phyloP scores from a whole-genome alignment of 2,888 invertebrate genomes.

The Scrobipalpa costella region DNA sequence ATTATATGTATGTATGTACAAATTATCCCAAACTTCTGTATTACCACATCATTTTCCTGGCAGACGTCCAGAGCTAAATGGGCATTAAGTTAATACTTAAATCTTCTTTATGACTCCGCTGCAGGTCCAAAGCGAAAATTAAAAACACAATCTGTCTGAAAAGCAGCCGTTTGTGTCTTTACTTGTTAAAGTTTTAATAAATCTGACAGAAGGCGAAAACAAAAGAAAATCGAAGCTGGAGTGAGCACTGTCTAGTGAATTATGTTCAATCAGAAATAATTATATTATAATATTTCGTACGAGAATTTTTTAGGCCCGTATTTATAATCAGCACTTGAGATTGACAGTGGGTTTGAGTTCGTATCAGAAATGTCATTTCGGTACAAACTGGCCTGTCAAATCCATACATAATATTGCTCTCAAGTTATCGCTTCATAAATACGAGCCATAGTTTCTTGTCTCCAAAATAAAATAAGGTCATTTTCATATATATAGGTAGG shows the following conservation, averaged over 20 bases:
- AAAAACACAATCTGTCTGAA: constrained; percentile 21
- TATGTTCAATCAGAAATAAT: background rate
- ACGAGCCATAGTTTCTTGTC: too few species aligned
- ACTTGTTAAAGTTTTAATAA: constrained; percentile 14
- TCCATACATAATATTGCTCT: too few species aligned
- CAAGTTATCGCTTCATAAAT: too few species aligned
- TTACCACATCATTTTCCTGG: constrained; percentile 17
- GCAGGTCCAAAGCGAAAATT: constrained; percentile 17
- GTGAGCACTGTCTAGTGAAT: background rate
- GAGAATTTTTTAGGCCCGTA: too few species aligned
- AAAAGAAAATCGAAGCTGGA: background rate
- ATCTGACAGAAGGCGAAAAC: constrained; percentile 14
- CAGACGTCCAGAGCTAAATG: constrained; percentile 23
- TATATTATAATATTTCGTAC: too few species aligned
- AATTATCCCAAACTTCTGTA: background rate
- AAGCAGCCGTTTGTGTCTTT: constrained; percentile 13
- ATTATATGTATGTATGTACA: background rate
- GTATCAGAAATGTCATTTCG: too few species aligned
- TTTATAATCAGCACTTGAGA: too few species aligned
- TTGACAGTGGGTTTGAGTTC: too few species aligned
- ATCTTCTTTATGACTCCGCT: constrained; percentile 13
- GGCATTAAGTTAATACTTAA: constrained; percentile 24
- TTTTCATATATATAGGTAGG: too few species aligned
- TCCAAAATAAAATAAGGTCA: too few species aligned
- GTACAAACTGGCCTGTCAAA: too few species aligned